Evolutionary conservation across 1,140 invertebrate genomes (phyloP).

Genomic region (Ips nitidus): DNA sequence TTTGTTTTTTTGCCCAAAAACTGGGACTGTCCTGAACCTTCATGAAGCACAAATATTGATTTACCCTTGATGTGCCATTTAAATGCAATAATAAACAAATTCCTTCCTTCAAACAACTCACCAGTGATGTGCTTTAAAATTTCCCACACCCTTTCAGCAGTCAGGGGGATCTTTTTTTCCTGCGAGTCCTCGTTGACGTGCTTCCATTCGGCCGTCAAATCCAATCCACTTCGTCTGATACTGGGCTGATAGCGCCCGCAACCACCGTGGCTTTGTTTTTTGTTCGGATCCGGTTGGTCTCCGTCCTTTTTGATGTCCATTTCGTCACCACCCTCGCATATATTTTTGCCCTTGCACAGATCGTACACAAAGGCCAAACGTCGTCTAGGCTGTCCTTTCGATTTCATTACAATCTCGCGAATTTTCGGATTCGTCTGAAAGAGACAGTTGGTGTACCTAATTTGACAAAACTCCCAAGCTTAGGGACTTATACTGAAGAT

Average conservation of each 20-base stretch:
- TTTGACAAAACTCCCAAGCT: too few relatives aligned
- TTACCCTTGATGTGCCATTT: too few relatives aligned
- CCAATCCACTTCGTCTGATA: constrained; percentile 84
- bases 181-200: constrained; percentile 97
- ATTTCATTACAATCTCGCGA: constrained; percentile 95
- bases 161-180: constrained; percentile 90
- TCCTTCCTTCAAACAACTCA: constrained; percentile 35
- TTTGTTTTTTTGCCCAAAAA: too few relatives aligned
- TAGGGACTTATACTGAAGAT: neutral
- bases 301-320: constrained; percentile 84
- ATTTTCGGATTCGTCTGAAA: constrained; percentile 89
- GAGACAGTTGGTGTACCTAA: too few relatives aligned
- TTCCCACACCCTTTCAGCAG: constrained; percentile 94
- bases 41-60: too few relatives aligned
- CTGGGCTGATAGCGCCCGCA: constrained; percentile 97
- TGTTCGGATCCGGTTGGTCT: constrained; percentile 57
- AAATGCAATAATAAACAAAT: too few relatives aligned
- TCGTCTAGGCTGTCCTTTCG: constrained; percentile 95
- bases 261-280: constrained; percentile 87
- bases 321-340: constrained; percentile 98
- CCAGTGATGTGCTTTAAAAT: constrained; percentile 93
- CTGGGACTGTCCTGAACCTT: too few relatives aligned
- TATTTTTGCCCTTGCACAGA: constrained; percentile 96
- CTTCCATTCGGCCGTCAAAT: constrained; percentile 97
- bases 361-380: constrained; percentile 95